Evolutionary conservation across 2,797 vertebrate genomes (phyloP).

Genomic region (Acipenser oxyrinchus): DNA sequence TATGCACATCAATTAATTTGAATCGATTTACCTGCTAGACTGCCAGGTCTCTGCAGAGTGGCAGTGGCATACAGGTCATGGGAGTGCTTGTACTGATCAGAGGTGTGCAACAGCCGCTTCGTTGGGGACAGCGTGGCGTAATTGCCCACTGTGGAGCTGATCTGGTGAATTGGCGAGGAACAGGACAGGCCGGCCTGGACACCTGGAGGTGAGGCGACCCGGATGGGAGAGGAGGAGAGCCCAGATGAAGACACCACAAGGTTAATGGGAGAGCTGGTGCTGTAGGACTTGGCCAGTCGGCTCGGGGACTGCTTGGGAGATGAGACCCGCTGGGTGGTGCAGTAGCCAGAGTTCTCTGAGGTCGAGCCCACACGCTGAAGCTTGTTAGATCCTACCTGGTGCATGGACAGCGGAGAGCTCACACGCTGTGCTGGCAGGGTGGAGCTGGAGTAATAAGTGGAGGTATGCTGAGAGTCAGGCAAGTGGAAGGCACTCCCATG

Average conservation of each 20-base stretch:
- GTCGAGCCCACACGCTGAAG: constrained; percentile 82
- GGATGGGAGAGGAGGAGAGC: constrained; percentile 70
- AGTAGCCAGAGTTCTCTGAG: constrained; percentile 70
- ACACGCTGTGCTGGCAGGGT: constrained; percentile 87
- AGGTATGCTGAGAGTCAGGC: constrained; percentile 67
- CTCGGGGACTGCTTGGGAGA: constrained; percentile 89
- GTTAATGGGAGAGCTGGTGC: constrained; percentile 95
- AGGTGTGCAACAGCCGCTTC: constrained; percentile 87
- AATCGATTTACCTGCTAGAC: constrained; percentile 74
- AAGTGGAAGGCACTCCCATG: constrained; percentile 88
- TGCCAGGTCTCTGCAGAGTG: constrained; percentile 91
- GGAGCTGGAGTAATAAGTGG: constrained; percentile 84
- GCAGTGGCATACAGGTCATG: constrained; percentile 92
- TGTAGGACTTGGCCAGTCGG: constrained; percentile 92
- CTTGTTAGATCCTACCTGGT: constrained; percentile 79
- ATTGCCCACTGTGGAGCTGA: constrained; percentile 89
- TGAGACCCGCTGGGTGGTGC: constrained; percentile 76
- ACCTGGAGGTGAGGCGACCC: constrained; percentile 81
- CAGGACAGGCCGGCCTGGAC: constrained; percentile 64
- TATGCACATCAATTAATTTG: background rate
- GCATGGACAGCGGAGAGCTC: constrained; percentile 78
- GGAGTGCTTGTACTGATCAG: constrained; percentile 92
- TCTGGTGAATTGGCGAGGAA: constrained; percentile 86
- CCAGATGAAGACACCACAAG: constrained; percentile 77
- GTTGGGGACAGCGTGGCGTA: constrained; percentile 95